These are phyloP conservation scores for Vultur gryphus DNA, from an alignment of 2,797 vertebrate genomes.

Conservation along the genomic window DNA sequence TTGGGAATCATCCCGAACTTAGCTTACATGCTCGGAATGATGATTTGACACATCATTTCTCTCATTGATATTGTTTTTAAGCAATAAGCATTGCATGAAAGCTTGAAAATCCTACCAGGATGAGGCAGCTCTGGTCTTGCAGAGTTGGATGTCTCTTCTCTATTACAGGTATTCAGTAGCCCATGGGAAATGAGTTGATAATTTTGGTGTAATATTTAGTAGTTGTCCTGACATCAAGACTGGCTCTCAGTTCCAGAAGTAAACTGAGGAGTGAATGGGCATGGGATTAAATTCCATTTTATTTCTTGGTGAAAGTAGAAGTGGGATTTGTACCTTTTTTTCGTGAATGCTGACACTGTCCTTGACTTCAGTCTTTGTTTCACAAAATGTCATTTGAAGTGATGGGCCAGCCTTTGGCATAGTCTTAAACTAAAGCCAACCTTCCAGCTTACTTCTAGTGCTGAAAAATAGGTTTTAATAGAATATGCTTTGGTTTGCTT, in stretches of 20 bases:
- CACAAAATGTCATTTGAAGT: neutral
- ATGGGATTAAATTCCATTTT: neutral
- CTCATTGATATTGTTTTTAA: neutral
- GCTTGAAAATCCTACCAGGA: neutral
- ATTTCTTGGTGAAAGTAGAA: neutral
- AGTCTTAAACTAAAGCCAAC: neutral
- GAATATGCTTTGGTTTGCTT: neutral
- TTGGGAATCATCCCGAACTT: neutral
- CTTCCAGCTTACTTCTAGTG: neutral
- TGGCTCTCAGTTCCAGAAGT: neutral
- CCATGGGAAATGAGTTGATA: neutral
- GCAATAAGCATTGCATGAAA: neutral
- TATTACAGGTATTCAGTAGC: neutral
- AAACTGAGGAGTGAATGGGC: neutral
- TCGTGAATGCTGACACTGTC: neutral
- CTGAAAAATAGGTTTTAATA: neutral
- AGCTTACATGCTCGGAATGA: neutral
- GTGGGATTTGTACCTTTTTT: neutral
- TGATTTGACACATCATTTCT: neutral
- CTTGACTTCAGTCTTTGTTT: neutral
- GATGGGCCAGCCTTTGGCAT: neutral
- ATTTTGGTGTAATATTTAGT: neutral
- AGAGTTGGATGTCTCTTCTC: neutral
- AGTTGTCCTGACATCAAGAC: neutral
- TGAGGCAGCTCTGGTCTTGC: neutral